Base-by-base conservation (phyloP, 2,888 invertebrate genomes). In the Mesorhabditis spiculigera region DNA sequence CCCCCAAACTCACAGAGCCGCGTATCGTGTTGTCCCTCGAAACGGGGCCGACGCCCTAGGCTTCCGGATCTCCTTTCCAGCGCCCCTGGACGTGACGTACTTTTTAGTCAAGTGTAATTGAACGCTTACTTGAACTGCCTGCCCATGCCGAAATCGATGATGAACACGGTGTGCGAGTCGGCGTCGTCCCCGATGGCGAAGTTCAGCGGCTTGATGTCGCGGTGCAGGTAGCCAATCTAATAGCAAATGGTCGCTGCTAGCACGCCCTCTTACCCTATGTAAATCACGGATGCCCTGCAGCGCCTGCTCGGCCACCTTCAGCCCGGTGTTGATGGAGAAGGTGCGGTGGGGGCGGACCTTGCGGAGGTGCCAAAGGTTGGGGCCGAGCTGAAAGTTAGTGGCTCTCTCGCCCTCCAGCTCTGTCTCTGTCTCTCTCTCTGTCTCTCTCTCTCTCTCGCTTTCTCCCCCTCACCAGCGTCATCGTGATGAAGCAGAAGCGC, bases 321-420 rank as follows among this genome's bases (percentile, higher is more conserved):
- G 16, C 5, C 69, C 42, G 4, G 75, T 74, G 16, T 65, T 64
- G 65, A 77, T 16, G 0, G 76, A 63, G 67, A 72, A 79, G 50
- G 63, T 44, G 13, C 65, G 70, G 4, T 72, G 71, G 5, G 71
- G 68, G 6, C 73, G 70, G 5, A 70, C 65, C 45, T 75, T 43
- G 43, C 82, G 69, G 45, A 82, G 63, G 65, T 82, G 81, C 81
- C 81, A 81, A 13, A 82, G 68, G 70, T 81, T 81, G 63, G 44
- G 69, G 3, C 82, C 82, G 28, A 80, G 70, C 75, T 76, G 63
- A 62, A 72, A 62, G 43, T 66, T 3, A 67, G 50, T n/a, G n/a
- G 28, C 3, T 28, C 28, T 1, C 28, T 28, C 28, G 28, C 28
- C 3, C 28, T n/a, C n/a, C n/a, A n/a, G 28, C 28, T 28, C 28